Conservation (phyloP, 2,113 vertebrate genomes). For the Centropristis striata region DNA sequence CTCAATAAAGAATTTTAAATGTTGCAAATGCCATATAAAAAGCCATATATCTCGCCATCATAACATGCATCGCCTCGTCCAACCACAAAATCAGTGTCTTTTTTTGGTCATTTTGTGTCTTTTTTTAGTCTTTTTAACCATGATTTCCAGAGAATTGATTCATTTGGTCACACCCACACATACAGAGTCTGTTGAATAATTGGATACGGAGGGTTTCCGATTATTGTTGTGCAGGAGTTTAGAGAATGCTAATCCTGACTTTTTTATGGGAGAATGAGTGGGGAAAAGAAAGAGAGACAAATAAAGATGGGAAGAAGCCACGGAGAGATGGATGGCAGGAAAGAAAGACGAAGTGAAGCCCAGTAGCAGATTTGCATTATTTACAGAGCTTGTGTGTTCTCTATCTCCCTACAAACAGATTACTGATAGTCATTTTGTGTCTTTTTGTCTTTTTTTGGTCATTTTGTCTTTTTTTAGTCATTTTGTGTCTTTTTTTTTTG, state of each 20-base stretch:
- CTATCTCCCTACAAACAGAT: conserved; percentile 78
- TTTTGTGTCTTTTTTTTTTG: too few relatives aligned
- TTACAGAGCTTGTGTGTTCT: conserved; percentile 76
- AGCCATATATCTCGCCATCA: conserved; percentile 12
- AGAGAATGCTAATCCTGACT: conserved; percentile 73
- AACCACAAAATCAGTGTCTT: too few relatives aligned
- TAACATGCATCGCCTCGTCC: conserved; percentile 53
- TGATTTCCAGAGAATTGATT: too few relatives aligned
- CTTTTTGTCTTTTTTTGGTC: too few relatives aligned
- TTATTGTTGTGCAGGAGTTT: conserved; percentile 69
- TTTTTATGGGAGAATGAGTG: conserved; percentile 26
- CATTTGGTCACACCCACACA: conserved; percentile 16
- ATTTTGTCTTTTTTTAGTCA: too few relatives aligned
- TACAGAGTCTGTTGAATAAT: conserved; percentile 41
- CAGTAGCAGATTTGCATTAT: conserved; percentile 83
- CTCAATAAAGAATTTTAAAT: too few relatives aligned
- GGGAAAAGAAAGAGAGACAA: conserved; percentile 25
- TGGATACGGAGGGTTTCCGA: conserved; percentile 51
- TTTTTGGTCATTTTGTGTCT: too few relatives aligned
- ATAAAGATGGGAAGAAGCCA: conserved; percentile 47
- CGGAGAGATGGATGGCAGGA: conserved; percentile 32
- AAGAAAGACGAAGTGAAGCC: conserved; percentile 60
- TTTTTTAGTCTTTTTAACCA: too few relatives aligned
- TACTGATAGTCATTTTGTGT: too few relatives aligned
- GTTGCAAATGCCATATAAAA: too few relatives aligned